A percentile compares a stretch with the other conserved stretches of the same genome.
These are phyloP conservation scores for Amblyteles armatorius DNA, from an alignment of 2,888 invertebrate genomes.

Conservation along the genomic window DNA sequence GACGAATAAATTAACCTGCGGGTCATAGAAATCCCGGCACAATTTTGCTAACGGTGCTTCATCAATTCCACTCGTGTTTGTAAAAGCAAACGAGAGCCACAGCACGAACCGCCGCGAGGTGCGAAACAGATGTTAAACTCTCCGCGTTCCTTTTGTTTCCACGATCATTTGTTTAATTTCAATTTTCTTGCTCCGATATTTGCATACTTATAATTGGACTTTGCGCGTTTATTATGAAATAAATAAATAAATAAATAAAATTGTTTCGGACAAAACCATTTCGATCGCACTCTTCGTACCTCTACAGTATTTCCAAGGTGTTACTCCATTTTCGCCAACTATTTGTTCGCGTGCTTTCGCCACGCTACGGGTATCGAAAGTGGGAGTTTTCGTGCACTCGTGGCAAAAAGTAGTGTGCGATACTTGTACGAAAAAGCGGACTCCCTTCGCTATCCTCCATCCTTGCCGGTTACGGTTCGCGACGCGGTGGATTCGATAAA, in stretches of 20 bases:
- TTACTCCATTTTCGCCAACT: not conserved
- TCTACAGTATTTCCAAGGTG: conserved; percentile 14
- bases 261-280: conserved; percentile 23
- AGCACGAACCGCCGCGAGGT: conserved; percentile 18
- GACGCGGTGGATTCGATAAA: conserved; percentile 48
- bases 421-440: too few relatives aligned
- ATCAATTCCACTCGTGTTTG: conserved; percentile 54
- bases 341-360: too few relatives aligned
- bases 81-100: conserved; percentile 6
- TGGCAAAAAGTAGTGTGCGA: too few relatives aligned
- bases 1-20: conserved; percentile 42
- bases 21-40: conserved; percentile 18
- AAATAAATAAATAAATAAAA: too few relatives aligned
- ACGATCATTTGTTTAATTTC: conserved; percentile 55
- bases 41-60: conserved; percentile 45
- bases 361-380: too few relatives aligned
- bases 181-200: too few relatives aligned
- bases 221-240: too few relatives aligned
- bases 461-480: conserved; percentile 11
- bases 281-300: conserved; percentile 26
- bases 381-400: too few relatives aligned
- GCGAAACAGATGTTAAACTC: conserved; percentile 56
- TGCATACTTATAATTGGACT: too few relatives aligned
- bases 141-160: conserved; percentile 29
- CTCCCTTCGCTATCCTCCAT: conserved; percentile 37